These are phyloP conservation scores for Aspidapion aeneum DNA, from an alignment of 2,888 invertebrate species.

Conservation along the genomic window DNA sequence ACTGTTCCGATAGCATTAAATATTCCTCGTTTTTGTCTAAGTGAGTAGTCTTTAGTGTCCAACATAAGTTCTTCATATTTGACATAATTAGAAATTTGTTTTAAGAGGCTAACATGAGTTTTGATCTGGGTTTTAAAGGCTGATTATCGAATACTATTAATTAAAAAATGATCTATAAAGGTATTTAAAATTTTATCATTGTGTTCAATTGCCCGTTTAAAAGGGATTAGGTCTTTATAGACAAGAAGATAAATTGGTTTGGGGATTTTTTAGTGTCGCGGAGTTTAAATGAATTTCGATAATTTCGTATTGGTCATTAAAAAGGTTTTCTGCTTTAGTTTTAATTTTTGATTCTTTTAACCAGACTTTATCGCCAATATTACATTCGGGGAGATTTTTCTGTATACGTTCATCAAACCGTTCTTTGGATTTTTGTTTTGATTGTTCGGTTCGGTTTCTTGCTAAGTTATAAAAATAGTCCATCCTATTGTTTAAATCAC, in stretches of 20 bases:
- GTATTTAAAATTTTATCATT: neutral
- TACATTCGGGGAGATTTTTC: constrained; percentile 9
- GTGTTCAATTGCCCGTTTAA: constrained; percentile 2
- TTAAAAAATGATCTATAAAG: too few relatives aligned
- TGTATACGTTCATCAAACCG: constrained; percentile 15
- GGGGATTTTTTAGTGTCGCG: constrained; percentile 8
- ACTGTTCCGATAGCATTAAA: constrained; percentile 9
- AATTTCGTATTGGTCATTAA: constrained; percentile 18
- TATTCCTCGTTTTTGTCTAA: constrained; percentile 8
- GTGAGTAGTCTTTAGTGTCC: constrained; percentile 5
- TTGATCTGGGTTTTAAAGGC: constrained; percentile 7
- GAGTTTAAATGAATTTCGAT: too few relatives aligned
- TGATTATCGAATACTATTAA: neutral
- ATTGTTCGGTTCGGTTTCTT: too few relatives aligned
- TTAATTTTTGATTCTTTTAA: constrained; percentile 20
- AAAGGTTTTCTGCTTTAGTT: constrained; percentile 20
- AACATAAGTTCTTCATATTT: constrained; percentile 6
- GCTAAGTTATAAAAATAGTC: too few relatives aligned
- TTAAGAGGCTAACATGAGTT: too few relatives aligned
- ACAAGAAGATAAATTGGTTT: constrained; percentile 13
- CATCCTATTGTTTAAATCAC: too few relatives aligned
- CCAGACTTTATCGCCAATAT: constrained; percentile 20
- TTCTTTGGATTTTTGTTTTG: constrained; percentile 23
- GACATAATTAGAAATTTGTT: too few relatives aligned
- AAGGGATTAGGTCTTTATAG: constrained; percentile 14